phyloP scores from a whole-genome alignment of 2,797 vertebrate species.

The Acipenser transmontanus region DNA sequence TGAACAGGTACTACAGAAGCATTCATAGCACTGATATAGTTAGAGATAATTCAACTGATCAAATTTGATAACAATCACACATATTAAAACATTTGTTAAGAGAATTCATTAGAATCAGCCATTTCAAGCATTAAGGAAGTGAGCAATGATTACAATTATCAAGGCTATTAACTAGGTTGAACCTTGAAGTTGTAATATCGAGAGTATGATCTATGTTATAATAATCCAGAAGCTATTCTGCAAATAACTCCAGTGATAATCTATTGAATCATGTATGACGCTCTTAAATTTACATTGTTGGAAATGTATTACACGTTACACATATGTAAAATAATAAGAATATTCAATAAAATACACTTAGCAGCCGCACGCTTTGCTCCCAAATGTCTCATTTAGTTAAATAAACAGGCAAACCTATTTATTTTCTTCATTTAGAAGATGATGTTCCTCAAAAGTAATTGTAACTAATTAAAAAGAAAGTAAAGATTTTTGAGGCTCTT shows the following conservation, averaged over 20 bases:
- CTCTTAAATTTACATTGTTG: slow-evolving; percentile 7
- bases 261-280: slow-evolving; percentile 14
- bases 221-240: slow-evolving; percentile 19
- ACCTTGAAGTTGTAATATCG: slow-evolving; percentile 17
- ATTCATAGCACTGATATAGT: no score
- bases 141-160: slow-evolving; percentile 25
- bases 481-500: no score
- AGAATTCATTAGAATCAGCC: slow-evolving; percentile 8
- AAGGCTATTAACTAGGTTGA: slow-evolving; percentile 23
- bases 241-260: slow-evolving; percentile 16
- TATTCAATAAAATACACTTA: slow-evolving; percentile 20
- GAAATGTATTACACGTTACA: slow-evolving; percentile 20
- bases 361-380: slow-evolving; percentile 5
- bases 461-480: no score
- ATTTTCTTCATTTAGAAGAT: no score
- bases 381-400: slow-evolving; percentile 16
- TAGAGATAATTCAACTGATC: no score
- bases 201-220: slow-evolving; percentile 19
- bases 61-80: no score
- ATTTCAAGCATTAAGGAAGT: slow-evolving; percentile 9
- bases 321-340: slow-evolving; percentile 25
- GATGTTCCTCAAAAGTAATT: no score
- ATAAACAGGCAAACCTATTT: slow-evolving; percentile 14
- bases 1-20: no score
- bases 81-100: no score